Evolutionary conservation across 2,888 invertebrate species (phyloP).

Genomic region (Tiliacea citrago): DNA sequence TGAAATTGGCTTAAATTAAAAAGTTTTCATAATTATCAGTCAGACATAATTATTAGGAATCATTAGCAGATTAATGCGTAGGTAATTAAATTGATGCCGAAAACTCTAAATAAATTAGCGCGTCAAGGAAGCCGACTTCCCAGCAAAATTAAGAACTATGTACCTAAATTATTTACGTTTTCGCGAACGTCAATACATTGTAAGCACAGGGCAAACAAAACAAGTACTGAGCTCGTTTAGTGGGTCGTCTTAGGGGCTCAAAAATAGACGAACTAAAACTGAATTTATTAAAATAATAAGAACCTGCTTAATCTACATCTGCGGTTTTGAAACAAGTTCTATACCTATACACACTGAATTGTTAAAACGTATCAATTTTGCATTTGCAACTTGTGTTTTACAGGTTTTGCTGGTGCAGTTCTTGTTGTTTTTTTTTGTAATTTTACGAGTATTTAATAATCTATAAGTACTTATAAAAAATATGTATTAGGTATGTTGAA

Average conservation of each 20-base stretch:
- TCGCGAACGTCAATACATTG: neutral
- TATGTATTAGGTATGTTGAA: neutral
- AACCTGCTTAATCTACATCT: neutral
- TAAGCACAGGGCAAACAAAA: slow-evolving; percentile 3
- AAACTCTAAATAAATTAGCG: slow-evolving; percentile 13
- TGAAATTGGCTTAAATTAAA: no score
- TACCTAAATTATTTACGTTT: neutral
- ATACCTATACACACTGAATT: slow-evolving; percentile 4
- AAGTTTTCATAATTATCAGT: neutral
- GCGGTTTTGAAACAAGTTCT: neutral
- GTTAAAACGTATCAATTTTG: slow-evolving; percentile 1
- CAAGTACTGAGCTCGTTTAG: neutral
- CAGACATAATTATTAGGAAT: slow-evolving; percentile 2
- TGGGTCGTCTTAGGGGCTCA: neutral
- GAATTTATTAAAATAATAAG: neutral
- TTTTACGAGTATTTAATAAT: neutral
- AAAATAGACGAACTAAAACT: neutral
- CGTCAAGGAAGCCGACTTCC: neutral
- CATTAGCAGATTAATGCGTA: slow-evolving; percentile 11
- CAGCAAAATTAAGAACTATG: slow-evolving; percentile 9
- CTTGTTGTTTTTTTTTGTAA: neutral
- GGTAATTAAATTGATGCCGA: slow-evolving; percentile 11
- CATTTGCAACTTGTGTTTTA: neutral
- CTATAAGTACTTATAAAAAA: neutral
- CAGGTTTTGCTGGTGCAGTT: neutral